phyloP scores from a whole-genome alignment of 2,797 vertebrate species.

The Aplochiton taeniatus region DNA sequence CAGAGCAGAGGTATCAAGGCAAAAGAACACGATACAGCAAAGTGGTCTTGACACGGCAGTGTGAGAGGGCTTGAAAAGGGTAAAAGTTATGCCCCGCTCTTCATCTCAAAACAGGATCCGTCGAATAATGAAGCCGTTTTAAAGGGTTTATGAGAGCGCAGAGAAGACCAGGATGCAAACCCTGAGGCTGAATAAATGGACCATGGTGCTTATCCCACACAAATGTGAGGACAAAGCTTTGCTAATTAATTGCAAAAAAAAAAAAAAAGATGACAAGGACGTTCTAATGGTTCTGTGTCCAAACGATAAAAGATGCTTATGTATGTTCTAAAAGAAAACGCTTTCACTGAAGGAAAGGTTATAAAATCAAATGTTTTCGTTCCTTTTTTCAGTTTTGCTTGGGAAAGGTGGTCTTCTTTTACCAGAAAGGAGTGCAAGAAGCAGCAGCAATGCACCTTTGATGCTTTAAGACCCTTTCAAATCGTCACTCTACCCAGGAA shows the following conservation, averaged over 20 bases:
- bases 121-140: constrained; percentile 47
- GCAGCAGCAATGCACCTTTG: constrained; percentile 39
- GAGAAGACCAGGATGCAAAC: constrained; percentile 43
- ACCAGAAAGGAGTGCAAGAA: not conserved
- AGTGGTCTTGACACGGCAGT: not conserved
- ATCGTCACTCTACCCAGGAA: constrained; percentile 52
- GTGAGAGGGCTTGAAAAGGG: constrained; percentile 10
- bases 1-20: too few species aligned
- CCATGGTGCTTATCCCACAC: constrained; percentile 31
- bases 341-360: constrained; percentile 52
- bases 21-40: not conserved
- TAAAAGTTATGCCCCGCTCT: not conserved
- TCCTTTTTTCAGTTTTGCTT: too few species aligned
- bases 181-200: constrained; percentile 48
- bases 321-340: constrained; percentile 46
- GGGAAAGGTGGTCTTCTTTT: too few species aligned
- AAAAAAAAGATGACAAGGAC: constrained; percentile 50
- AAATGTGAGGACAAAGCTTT: constrained; percentile 36
- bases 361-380: constrained; percentile 46
- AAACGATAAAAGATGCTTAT: constrained; percentile 59
- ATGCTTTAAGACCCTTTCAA: constrained; percentile 53
- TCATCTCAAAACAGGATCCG: constrained; percentile 25
- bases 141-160: constrained; percentile 32
- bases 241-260: constrained; percentile 70
- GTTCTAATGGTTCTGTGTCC: constrained; percentile 33